A percentile compares a stretch with the other conserved stretches of the same genome.
phyloP scores from a whole-genome alignment of 2,113 vertebrate species.

The Rhegmatorhina hoffmannsi region DNA sequence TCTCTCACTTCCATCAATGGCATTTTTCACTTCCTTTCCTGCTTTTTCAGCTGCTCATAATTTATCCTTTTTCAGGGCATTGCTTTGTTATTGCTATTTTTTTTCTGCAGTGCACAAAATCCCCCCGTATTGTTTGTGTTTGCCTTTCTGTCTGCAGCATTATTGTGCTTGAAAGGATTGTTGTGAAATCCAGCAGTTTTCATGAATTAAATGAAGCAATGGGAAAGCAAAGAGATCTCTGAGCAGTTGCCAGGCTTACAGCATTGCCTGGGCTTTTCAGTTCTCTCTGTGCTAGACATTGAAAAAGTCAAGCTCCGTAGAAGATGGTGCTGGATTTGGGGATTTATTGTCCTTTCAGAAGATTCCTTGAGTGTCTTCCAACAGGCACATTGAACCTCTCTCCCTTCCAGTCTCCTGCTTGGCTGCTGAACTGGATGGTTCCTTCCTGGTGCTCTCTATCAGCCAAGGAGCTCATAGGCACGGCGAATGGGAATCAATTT shows the following conservation, averaged over 20 bases:
- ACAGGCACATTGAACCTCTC: background rate
- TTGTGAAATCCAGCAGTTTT: background rate
- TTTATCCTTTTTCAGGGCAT: background rate
- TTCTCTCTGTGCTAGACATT: background rate
- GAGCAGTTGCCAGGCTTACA: background rate
- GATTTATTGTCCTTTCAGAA: background rate
- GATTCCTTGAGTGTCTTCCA: background rate
- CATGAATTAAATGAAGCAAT: background rate
- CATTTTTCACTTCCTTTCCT: background rate
- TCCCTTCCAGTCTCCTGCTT: background rate
- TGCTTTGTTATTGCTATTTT: background rate
- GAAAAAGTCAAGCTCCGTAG: background rate
- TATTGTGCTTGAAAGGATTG: background rate
- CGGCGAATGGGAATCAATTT: background rate
- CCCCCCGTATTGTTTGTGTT: background rate
- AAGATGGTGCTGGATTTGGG: background rate
- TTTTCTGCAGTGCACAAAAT: background rate
- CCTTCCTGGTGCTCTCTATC: background rate
- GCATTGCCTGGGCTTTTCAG: background rate
- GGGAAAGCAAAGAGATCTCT: background rate
- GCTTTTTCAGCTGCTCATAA: background rate
- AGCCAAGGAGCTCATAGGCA: background rate
- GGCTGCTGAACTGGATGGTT: background rate
- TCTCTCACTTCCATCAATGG: background rate
- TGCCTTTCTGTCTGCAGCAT: background rate